These are phyloP conservation scores for Craterocephalus amniculus DNA, from an alignment of 2,797 vertebrate genomes.

Conservation along the genomic window DNA sequence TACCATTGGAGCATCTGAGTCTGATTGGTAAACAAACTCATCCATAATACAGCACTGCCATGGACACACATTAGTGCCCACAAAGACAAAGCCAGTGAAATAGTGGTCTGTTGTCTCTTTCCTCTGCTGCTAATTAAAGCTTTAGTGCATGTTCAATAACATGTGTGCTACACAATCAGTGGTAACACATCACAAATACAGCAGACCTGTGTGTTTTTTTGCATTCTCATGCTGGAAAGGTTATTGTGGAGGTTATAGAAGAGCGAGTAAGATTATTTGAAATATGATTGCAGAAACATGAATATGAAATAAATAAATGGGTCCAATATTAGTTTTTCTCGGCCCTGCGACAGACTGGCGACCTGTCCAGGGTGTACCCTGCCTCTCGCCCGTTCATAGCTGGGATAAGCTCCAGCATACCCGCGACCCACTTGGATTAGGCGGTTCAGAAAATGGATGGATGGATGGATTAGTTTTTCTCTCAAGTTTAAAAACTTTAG, in stretches of 20 bases:
- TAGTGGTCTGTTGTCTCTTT: constrained; percentile 14
- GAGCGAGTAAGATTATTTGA: not conserved
- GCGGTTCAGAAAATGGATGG: too few relatives aligned
- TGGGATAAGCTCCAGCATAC: too few relatives aligned
- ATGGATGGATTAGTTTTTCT: too few relatives aligned
- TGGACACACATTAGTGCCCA: constrained; percentile 3
- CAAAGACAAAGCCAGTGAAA: not conserved
- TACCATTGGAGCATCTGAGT: constrained; percentile 19
- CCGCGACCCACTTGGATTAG: too few relatives aligned
- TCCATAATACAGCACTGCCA: constrained; percentile 13
- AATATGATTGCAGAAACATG: not conserved
- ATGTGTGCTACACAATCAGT: constrained; percentile 26
- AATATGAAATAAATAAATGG: not conserved
- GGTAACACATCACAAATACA: constrained; percentile 6
- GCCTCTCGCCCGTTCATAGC: too few relatives aligned
- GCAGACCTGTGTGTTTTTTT: not conserved
- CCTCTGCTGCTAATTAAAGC: constrained; percentile 18
- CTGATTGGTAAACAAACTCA: constrained; percentile 40
- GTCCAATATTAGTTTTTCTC: not conserved
- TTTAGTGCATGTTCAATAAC: constrained; percentile 25
- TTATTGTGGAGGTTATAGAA: not conserved
- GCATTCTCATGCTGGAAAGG: not conserved
- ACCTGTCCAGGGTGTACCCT: too few relatives aligned
- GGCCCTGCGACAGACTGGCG: too few relatives aligned
- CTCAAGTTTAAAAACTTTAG: not conserved